These are phyloP conservation scores for Alosa alosa DNA, from an alignment of 2,113 vertebrate genomes.

Conservation along the genomic window DNA sequence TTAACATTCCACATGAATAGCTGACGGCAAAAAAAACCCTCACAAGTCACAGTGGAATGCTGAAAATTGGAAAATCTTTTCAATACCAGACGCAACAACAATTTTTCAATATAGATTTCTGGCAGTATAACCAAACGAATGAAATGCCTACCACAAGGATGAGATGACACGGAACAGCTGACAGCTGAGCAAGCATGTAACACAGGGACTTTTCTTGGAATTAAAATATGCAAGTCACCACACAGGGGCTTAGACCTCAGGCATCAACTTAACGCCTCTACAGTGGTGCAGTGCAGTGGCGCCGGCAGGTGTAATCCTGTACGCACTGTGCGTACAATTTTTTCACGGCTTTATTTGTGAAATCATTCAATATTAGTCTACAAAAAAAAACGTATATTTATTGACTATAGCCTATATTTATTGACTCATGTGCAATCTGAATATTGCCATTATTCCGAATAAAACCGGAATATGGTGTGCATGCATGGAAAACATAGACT, in stretches of 20 bases:
- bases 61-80: neutral
- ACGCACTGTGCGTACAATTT: no score
- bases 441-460: no score
- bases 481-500: no score
- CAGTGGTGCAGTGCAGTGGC: neutral
- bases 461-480: no score
- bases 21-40: neutral
- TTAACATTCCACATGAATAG: conserved; percentile 14
- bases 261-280: neutral
- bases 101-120: neutral
- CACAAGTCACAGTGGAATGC: neutral
- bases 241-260: neutral
- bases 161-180: neutral
- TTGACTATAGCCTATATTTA: no score
- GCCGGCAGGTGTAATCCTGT: no score
- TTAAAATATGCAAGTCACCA: neutral
- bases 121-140: neutral
- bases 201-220: neutral
- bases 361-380: no score
- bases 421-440: no score
- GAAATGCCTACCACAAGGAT: neutral
- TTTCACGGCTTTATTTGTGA: no score
- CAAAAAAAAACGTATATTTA: no score
- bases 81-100: neutral
- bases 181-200: neutral